Base-by-base conservation (phyloP, 1,140 invertebrate species). In the Drosophila triauraria region DNA sequence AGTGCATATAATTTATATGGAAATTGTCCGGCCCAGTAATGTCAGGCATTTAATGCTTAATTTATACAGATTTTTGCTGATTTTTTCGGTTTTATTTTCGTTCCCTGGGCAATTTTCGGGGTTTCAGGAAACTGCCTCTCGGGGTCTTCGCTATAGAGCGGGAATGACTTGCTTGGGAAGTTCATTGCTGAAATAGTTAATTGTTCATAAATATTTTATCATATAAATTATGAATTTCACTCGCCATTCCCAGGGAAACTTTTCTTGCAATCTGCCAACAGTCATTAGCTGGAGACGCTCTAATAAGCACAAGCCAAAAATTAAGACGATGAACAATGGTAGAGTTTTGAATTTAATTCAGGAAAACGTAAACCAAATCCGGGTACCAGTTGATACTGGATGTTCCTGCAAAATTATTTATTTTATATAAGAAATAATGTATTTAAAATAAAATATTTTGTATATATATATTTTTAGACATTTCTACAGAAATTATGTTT, bases 1-100 rank as follows among this genome's bases (percentile, higher is more conserved):
- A 90, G 68, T 86, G 85, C 82, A 91, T 90, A 90, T 90, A 90
- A 90, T 90, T 90, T 85, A 84, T 60, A 90, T 85, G 85, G 71
- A 90, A 90, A 90, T 90, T 90, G 71, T 64, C 67, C 58, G 75
- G 74, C 62, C 70, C 67, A 53, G 50, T 78, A 71, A 81, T 90
- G 78, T 84, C 77, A 80, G 80, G 48, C 69, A 85, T 71, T 90
- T 85, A 90, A 90, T 90, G 85, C 60, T 74, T 90, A 85, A 90
- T 90, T 90, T 90, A 90, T 90, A 85, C 75, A 62, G 68, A 90
- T 82, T 88, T 86, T 75, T 65, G 57, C 81, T 58, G 61, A 78
- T 74, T 10, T 54, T 54, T 84, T 62, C 67, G 62, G 78, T 82
- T 71, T 75, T 75, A 56, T 64, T 75, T 75, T 72, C 43, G 48